Percentiles rank a stretch among this genome's conserved stretches.
Evolutionary conservation across 1,140 invertebrate species (phyloP).

Genomic region (Muscidifurax raptorellus): DNA sequence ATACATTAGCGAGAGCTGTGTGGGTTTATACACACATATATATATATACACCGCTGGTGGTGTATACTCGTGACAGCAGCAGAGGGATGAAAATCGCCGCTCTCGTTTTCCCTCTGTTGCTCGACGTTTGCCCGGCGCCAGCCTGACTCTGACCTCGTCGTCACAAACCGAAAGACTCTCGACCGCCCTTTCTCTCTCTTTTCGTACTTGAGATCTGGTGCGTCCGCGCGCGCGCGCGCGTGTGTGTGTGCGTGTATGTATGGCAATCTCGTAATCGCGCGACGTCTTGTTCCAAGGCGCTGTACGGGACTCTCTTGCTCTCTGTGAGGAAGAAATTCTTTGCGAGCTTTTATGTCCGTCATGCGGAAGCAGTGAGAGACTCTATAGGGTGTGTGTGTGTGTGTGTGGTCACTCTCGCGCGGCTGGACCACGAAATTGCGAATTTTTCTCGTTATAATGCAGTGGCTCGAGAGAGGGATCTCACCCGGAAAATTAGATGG

Average conservation of each 20-base stretch:
- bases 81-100: conserved; percentile 4
- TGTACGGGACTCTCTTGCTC: conserved; percentile 2
- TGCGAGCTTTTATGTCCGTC: neutral
- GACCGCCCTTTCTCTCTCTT: neutral
- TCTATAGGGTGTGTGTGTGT: neutral
- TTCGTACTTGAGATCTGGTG: neutral
- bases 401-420: neutral
- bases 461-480: no score
- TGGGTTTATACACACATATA: neutral
- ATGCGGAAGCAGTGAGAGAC: neutral
- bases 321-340: neutral
- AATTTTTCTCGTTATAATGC: neutral
- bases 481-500: neutral
- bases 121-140: conserved; percentile 8
- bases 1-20: no score
- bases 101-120: neutral
- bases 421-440: neutral
- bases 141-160: conserved; percentile 1
- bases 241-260: neutral
- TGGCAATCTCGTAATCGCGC: conserved; percentile 30
- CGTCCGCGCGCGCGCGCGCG: no score
- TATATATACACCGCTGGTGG: neutral
- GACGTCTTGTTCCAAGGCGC: conserved; percentile 30
- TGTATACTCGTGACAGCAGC: neutral
- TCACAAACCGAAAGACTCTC: neutral